A percentile compares a stretch with the other conserved stretches of the same genome.
Conservation (phyloP, 2,888 invertebrate genomes). For the Tolmerus cingulatus region DNA sequence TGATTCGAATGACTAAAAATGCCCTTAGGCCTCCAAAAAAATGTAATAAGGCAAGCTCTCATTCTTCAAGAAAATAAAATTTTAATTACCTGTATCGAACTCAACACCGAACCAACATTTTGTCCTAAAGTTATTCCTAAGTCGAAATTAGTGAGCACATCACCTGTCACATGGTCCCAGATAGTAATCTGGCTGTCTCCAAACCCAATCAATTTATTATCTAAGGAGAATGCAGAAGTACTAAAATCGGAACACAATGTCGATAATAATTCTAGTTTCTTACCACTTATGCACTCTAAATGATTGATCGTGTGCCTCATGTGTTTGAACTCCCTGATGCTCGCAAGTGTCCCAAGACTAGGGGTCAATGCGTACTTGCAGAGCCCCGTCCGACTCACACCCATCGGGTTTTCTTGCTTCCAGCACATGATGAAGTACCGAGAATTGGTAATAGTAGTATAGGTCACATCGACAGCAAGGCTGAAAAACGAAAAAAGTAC, state of each 20-base stretch:
- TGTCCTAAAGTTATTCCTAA: conserved; percentile 56
- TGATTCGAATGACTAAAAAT: no score
- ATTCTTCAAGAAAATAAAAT: not conserved
- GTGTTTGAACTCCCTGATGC: conserved; percentile 60
- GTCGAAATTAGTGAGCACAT: conserved; percentile 61
- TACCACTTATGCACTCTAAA: conserved; percentile 58
- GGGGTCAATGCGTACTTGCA: conserved; percentile 62
- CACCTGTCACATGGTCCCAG: conserved; percentile 63
- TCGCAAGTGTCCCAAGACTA: conserved; percentile 60
- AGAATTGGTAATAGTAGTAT: conserved; percentile 58
- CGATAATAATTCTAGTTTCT: conserved; percentile 5
- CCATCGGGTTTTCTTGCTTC: conserved; percentile 57
- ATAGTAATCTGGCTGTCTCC: conserved; percentile 59
- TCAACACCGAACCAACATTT: conserved; percentile 53
- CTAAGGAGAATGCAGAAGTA: conserved; percentile 44
- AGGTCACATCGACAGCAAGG: conserved; percentile 55
- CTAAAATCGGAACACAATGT: not conserved
- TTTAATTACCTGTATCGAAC: not conserved
- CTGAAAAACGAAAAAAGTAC: conserved; percentile 49
- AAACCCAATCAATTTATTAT: conserved; percentile 61
- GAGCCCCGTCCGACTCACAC: conserved; percentile 57
- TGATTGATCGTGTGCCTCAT: conserved; percentile 58
- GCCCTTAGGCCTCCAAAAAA: no score
- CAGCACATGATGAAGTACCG: conserved; percentile 62
- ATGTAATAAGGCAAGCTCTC: not conserved